These are phyloP conservation scores for Sarcophaga carnaria DNA, from an alignment of 2,888 invertebrate genomes.

Conservation along the genomic window DNA sequence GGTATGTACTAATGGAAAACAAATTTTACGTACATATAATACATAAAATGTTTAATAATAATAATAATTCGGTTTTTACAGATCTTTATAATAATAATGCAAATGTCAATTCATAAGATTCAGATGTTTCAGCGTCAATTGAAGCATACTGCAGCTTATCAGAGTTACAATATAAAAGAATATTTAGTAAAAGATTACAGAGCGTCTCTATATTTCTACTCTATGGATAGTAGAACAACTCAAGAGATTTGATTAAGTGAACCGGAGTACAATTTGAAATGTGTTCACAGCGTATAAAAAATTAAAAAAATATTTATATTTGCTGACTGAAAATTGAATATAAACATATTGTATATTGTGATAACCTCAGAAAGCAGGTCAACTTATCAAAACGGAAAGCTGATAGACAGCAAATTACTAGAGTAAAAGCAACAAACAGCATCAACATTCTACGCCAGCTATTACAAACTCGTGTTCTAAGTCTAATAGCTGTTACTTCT, in stretches of 20 bases:
- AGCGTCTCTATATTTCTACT: background rate
- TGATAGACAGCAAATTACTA: background rate
- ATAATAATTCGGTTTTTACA: slow-evolving; percentile 2
- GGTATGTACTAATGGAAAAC: background rate
- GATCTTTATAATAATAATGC: slow-evolving; percentile 59
- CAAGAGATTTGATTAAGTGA: slow-evolving; percentile 42
- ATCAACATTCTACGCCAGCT: slow-evolving; percentile 58
- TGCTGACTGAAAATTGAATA: background rate
- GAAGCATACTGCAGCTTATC: slow-evolving; percentile 33
- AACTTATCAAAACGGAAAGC: background rate
- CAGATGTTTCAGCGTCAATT: slow-evolving; percentile 26
- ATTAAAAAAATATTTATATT: background rate
- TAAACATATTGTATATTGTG: slow-evolving; percentile 17
- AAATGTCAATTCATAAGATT: slow-evolving; percentile 46
- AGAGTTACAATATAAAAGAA: slow-evolving; percentile 32
- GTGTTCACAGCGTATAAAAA: background rate
- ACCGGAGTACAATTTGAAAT: background rate
- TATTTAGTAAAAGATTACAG: slow-evolving; percentile 10
- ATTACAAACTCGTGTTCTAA: slow-evolving; percentile 35
- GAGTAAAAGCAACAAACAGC: slow-evolving; percentile 14
- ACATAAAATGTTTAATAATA: background rate
- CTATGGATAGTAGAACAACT: slow-evolving; percentile 1
- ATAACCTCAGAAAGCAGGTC: slow-evolving; percentile 27
- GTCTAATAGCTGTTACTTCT: slow-evolving; percentile 49
- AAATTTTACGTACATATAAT: background rate